A percentile compares a stretch with the other conserved stretches of the same genome.
phyloP scores from a whole-genome alignment of 2,113 vertebrate species.

The Istiophorus platypterus region DNA sequence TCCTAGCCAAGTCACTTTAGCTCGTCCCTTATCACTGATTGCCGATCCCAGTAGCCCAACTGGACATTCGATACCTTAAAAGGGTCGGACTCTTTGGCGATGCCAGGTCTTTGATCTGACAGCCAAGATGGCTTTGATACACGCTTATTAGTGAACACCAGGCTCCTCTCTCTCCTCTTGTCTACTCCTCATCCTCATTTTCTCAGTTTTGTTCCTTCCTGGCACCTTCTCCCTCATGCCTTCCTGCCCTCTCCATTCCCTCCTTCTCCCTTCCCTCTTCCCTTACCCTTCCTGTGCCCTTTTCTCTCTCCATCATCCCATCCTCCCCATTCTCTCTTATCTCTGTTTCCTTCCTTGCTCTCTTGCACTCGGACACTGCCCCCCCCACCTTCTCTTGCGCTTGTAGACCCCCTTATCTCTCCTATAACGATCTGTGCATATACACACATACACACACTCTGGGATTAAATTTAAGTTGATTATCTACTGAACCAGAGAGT shows the following conservation, averaged over 20 bases:
- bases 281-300: slow-evolving; percentile 51
- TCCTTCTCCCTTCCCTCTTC: slow-evolving; percentile 13
- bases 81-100: slow-evolving; percentile 52
- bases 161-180: slow-evolving; percentile 50
- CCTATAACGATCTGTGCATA: not conserved
- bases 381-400: slow-evolving; percentile 4
- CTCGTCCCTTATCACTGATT: slow-evolving; percentile 54
- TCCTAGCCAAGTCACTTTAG: slow-evolving; percentile 29
- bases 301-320: slow-evolving; percentile 35
- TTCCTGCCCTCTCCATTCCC: slow-evolving; percentile 18
- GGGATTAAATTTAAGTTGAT: slow-evolving; percentile 48
- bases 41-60: slow-evolving; percentile 53
- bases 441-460: not conserved
- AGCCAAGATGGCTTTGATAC: slow-evolving; percentile 69
- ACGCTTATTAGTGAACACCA: slow-evolving; percentile 68
- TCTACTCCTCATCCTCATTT: slow-evolving; percentile 37
- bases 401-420: slow-evolving; percentile 33
- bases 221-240: slow-evolving; percentile 18
- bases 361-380: slow-evolving; percentile 4
- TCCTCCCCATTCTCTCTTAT: slow-evolving; percentile 41
- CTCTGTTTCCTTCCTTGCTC: slow-evolving; percentile 34
- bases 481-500: slow-evolving; percentile 25
- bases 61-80: slow-evolving; percentile 52
- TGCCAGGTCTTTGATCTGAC: slow-evolving; percentile 74
- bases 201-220: slow-evolving; percentile 48